Conservation (phyloP, 2,888 invertebrate species). For the Thereva nobilitata region DNA sequence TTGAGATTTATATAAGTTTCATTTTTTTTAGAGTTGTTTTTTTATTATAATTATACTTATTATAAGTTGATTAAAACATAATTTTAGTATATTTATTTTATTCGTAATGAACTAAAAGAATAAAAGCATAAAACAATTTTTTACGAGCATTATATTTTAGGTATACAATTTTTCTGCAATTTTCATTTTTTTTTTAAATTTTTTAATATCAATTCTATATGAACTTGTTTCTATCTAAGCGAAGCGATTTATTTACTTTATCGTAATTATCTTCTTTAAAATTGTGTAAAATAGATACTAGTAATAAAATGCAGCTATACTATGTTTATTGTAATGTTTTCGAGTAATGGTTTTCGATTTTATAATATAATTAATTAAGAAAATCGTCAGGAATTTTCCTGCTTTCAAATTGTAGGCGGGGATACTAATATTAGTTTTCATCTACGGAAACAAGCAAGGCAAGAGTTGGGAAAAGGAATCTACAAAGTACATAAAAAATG, state of each 20-base stretch:
- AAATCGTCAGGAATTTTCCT: too few relatives aligned
- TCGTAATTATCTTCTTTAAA: constrained; percentile 2
- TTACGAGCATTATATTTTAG: constrained; percentile 12
- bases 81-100: constrained; percentile 10
- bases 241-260: constrained; percentile 21
- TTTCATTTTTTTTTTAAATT: constrained; percentile 6
- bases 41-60: neutral
- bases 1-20: too few relatives aligned
- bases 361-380: too few relatives aligned
- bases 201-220: constrained; percentile 34
- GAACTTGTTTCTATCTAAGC: constrained; percentile 23
- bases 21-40: too few relatives aligned
- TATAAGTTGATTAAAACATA: constrained; percentile 18
- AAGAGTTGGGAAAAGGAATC: too few relatives aligned
- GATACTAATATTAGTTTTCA: too few relatives aligned
- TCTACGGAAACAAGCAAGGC: too few relatives aligned
- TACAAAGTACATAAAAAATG: too few relatives aligned
- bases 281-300: constrained; percentile 20
- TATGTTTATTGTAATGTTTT: too few relatives aligned
- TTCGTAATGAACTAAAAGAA: constrained; percentile 13
- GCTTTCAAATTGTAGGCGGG: too few relatives aligned
- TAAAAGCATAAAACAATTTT: constrained; percentile 24
- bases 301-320: too few relatives aligned
- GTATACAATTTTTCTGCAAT: constrained; percentile 15
- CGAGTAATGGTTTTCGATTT: too few relatives aligned